Base-by-base conservation (phyloP, 1,140 invertebrate genomes). In the Chrysomallon squamiferum region DNA sequence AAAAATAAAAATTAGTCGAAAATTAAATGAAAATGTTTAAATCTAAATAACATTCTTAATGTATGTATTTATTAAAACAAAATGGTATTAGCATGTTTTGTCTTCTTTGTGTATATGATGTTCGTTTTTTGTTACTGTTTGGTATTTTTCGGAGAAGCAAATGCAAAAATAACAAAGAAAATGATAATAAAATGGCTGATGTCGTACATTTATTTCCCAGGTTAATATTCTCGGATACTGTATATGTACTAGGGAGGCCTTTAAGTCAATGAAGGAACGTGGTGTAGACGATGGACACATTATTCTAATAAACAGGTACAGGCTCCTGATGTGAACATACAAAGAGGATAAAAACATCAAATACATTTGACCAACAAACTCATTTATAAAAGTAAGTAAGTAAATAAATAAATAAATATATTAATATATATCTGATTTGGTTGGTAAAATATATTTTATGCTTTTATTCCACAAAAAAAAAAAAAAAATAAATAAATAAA, bases 211-310 rank as follows among this genome's bases (percentile, higher is more conserved):
- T 38, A 13, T 25, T 2, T 20, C 18, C 4, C 32, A 58, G 72
- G 62, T 75, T 0, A 94, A 93, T 75, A 86, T 92, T 0, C 79
- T 91, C 54, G 91, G 87, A 0, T 77, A 92, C 0, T 86, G 88
- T n/a, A 86, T 90, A 63, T 91, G 91, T 61, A 89, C 90, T 0
- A 86, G 89, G 29, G 88, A 90, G 69, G 88, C 89, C 0, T 79
- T 92, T n/a, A 86, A 87, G 13, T 89, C 88, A 0, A 93, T 93
- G 91, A 87, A 78, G 32, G 87, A 88, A 66, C 82, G 88, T 1
- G 85, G 86, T 0, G 86, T 89, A 5, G 82, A 88, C 61, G 86
- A 88, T 78, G 91, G 91, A 0, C 90, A 92, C 69, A 89, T 93
- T 32, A 84, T 93, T 20, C 88, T 91, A 63, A 87, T 93, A 3